Percentiles rank a stretch among this genome's conserved stretches.
phyloP scores from a whole-genome alignment of 2,797 vertebrate species.

The Buceros bicornis region DNA sequence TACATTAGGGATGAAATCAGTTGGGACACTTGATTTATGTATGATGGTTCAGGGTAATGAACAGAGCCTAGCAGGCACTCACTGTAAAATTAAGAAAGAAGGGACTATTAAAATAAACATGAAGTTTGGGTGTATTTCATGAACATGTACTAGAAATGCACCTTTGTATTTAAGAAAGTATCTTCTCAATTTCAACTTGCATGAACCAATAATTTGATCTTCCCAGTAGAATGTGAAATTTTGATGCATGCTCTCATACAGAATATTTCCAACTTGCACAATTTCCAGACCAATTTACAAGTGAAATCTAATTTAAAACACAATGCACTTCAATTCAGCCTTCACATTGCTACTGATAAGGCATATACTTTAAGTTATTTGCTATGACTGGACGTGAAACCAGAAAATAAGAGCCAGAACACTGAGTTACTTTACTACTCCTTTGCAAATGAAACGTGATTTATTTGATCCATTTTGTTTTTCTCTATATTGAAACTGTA shows the following conservation, averaged over 20 bases:
- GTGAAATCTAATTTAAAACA: background rate
- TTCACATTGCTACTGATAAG: background rate
- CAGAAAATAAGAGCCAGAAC: background rate
- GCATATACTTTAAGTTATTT: background rate
- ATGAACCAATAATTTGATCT: background rate
- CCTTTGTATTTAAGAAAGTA: background rate
- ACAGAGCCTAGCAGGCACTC: background rate
- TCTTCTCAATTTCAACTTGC: background rate
- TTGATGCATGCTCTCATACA: background rate
- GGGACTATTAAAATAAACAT: background rate
- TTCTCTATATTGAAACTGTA: background rate
- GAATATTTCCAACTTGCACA: background rate
- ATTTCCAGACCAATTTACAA: background rate
- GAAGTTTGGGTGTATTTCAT: background rate
- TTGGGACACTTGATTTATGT: constrained; percentile 28
- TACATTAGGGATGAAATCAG: constrained; percentile 21
- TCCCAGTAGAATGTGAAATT: background rate
- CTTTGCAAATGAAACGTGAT: background rate
- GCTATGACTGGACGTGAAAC: background rate
- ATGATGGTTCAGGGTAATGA: constrained; percentile 36
- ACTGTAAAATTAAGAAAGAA: background rate
- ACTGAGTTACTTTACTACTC: background rate
- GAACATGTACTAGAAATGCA: background rate
- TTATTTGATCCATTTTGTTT: background rate
- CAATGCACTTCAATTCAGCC: background rate